phyloP scores from a whole-genome alignment of 2,113 vertebrate genomes.

The Puntigrus tetrazona region DNA sequence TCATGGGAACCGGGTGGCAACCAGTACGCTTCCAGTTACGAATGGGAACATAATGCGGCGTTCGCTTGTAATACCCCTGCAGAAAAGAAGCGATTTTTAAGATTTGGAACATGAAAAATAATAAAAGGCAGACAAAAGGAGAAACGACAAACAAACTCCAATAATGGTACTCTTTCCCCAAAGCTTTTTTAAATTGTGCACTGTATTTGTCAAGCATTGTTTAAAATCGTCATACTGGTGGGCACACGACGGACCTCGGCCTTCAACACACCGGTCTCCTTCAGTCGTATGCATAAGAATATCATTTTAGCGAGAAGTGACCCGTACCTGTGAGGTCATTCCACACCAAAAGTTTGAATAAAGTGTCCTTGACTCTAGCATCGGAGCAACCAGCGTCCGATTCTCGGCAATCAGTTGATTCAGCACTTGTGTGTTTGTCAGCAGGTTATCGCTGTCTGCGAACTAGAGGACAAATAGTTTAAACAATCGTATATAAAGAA shows the following conservation, averaged over 20 bases:
- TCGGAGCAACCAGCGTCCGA: constrained; percentile 83
- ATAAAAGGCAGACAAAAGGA: neutral
- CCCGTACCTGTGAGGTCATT: constrained; percentile 82
- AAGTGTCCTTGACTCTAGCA: constrained; percentile 86
- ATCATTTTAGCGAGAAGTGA: neutral
- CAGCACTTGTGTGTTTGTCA: constrained; percentile 83
- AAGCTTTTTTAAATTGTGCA: neutral
- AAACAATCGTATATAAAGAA: neutral
- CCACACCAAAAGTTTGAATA: constrained; percentile 95
- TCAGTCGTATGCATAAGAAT: neutral
- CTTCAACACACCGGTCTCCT: neutral
- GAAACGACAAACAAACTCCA: neutral
- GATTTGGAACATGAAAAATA: neutral
- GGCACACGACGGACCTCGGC: neutral
- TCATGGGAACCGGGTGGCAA: constrained; percentile 88
- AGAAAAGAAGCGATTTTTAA: neutral
- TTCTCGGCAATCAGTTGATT: constrained; percentile 85
- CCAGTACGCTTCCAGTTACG: constrained; percentile 82
- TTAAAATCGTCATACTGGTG: neutral
- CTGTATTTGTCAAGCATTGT: neutral
- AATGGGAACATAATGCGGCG: constrained; percentile 83
- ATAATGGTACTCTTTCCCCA: neutral
- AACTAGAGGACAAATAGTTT: constrained; percentile 70
- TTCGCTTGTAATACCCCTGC: constrained; percentile 88
- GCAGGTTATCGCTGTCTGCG: constrained; percentile 84